These are phyloP conservation scores for Pristionchus exspectatus DNA, from an alignment of 2,888 invertebrate genomes.

Conservation along the genomic window DNA sequence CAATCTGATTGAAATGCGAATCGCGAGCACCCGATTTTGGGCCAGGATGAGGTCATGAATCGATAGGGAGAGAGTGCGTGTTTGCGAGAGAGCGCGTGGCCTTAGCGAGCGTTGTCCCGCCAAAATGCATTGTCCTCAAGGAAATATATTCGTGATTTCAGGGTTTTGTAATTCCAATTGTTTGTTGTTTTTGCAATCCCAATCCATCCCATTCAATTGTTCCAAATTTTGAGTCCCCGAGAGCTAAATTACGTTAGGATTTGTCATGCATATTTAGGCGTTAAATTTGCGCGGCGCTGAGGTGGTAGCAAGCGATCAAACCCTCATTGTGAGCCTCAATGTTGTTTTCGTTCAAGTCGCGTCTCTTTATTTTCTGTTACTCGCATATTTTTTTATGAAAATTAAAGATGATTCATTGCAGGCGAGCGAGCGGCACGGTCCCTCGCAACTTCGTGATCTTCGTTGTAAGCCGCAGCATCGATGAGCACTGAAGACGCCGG, in stretches of 20 bases:
- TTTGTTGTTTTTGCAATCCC: neutral
- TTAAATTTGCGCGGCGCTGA: too few species aligned
- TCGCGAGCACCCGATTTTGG: neutral
- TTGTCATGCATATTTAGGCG: too few species aligned
- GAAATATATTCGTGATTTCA: neutral
- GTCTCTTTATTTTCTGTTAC: neutral
- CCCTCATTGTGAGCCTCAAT: neutral
- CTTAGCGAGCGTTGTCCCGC: neutral
- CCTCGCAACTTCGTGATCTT: constrained; percentile 46
- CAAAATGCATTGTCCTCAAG: neutral
- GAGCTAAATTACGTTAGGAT: neutral
- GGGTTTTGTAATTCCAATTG: neutral
- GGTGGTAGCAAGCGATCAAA: neutral
- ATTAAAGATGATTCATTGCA: neutral
- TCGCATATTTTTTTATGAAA: neutral
- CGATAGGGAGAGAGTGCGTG: constrained; percentile 5
- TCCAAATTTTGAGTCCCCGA: neutral
- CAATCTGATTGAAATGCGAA: neutral
- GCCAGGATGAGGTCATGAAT: neutral
- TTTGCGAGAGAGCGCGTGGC: neutral
- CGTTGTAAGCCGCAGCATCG: constrained; percentile 19
- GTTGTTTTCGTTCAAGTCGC: neutral
- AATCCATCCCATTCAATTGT: neutral
- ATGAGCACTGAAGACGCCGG: constrained; percentile 49
- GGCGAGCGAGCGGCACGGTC: constrained; percentile 46